A percentile compares a stretch with the other conserved stretches of the same genome.
Conservation (phyloP, 2,113 vertebrate species). For the Ophiodon elongatus region DNA sequence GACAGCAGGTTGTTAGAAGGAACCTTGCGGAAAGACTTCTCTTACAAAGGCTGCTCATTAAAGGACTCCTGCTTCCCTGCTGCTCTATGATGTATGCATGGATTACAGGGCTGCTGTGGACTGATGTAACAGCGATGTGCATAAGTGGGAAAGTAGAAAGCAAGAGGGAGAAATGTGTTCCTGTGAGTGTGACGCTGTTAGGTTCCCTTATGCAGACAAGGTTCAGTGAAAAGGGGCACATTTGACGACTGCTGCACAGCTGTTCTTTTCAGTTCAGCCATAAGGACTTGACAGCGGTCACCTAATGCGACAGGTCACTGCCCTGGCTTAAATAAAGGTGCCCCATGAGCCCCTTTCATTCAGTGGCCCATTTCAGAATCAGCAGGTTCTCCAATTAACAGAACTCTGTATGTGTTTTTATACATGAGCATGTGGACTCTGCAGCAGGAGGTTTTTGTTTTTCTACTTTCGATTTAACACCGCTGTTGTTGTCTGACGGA, state of each 20-base stretch:
- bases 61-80: slow-evolving; percentile 23
- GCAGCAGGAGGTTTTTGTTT: neutral
- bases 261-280: neutral
- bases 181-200: neutral
- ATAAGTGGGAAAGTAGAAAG: slow-evolving; percentile 11
- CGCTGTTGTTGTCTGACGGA: neutral
- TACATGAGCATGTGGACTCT: neutral
- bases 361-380: slow-evolving; percentile 21
- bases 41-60: slow-evolving; percentile 59
- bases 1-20: slow-evolving; percentile 38
- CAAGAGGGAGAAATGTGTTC: slow-evolving; percentile 3
- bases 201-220: neutral
- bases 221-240: neutral
- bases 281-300: neutral
- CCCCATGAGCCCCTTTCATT: neutral
- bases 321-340: slow-evolving; percentile 3
- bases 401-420: slow-evolving; percentile 5
- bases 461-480: neutral
- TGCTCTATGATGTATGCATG: slow-evolving; percentile 8
- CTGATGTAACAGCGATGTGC: slow-evolving; percentile 31
- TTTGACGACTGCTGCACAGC: slow-evolving; percentile 2
- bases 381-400: slow-evolving; percentile 9
- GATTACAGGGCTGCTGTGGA: slow-evolving; percentile 16
- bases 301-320: neutral
- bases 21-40: slow-evolving; percentile 7